Base-by-base conservation (phyloP, 1,140 invertebrate species). In the Pseudomyrmex cubaensis region DNA sequence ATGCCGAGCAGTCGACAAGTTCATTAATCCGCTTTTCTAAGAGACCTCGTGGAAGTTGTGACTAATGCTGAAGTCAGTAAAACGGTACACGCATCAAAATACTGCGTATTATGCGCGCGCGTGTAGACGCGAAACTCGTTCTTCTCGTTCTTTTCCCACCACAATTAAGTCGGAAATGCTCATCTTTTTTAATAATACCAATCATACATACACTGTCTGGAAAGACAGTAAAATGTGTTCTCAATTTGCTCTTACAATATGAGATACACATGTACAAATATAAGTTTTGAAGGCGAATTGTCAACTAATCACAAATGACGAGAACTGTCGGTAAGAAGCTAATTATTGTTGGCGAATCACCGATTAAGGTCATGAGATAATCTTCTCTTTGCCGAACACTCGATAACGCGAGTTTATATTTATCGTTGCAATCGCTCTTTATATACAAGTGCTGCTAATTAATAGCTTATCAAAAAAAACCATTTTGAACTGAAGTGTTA, bases 31-130 rank as follows among this genome's bases (percentile, higher is more conserved):
- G 52, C 69, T 83, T 80, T 87, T 87, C 86, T 87, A 72, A 22
- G 86, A 87, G 83, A 84, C 70, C 87, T 87, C 86, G 74, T 46
- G 59, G 85, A 87, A 85, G 57, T 87, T 82, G 78, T 87, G 86
- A 87, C 85, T 87, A 87, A 87, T 84, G 69, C 85, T 67, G 62
- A 46, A 52, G 35, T 67, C 66, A 44, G 52, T 64, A 70, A 84
- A 87, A 87, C 63, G 46, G 85, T 87, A 80, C 13, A 48, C 56
- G 61, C 74, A 84, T 87, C 67, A 87, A 87, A 87, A 87, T 78
- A 73, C 74, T 35, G 8, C 46, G 54, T 46, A 48, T 78, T 48
- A 52, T 72, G 82, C 63, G 67, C 78, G 72, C 48, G 54, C 54
- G 22, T 35, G 46, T 66, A 57, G 57, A 70, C 50, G 54, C 54